Percentiles rank a stretch among this genome's conserved stretches.
Evolutionary conservation across 1,140 invertebrate species (phyloP).

Genomic region (Trinorchestia longiramus): DNA sequence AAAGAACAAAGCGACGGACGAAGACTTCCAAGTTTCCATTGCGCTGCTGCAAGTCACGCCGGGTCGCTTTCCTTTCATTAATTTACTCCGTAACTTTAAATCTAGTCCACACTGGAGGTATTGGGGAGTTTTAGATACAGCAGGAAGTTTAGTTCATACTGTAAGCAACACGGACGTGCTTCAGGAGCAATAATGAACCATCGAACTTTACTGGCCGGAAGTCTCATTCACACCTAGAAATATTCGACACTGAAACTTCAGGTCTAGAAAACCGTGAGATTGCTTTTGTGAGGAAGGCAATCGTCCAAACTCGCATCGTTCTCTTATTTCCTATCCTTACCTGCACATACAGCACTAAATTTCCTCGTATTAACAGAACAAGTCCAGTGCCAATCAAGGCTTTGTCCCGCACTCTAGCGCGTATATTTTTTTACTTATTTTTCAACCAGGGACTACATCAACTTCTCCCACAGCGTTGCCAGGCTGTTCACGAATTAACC

Average conservation of each 20-base stretch:
- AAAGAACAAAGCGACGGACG: background rate
- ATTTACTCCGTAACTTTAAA: background rate
- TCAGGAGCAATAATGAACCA: background rate
- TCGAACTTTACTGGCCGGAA: background rate
- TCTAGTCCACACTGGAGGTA: background rate
- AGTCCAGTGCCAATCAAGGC: too few species aligned
- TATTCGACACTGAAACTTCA: background rate
- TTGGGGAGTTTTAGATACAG: background rate
- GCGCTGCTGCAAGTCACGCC: background rate
- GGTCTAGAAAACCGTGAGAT: background rate
- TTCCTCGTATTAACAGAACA: background rate
- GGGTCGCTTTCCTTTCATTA: conserved; percentile 3
- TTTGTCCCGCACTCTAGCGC: too few species aligned
- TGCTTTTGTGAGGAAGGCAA: background rate
- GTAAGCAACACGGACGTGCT: background rate
- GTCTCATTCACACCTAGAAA: background rate
- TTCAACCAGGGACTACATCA: too few species aligned
- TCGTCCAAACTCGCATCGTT: background rate
- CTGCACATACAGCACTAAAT: background rate
- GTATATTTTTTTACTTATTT: too few species aligned
- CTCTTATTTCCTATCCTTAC: background rate
- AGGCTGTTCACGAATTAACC: too few species aligned
- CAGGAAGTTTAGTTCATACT: too few species aligned
- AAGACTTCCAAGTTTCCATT: background rate
- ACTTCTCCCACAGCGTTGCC: too few species aligned